Conservation (phyloP, 2,113 vertebrate genomes). For the Tricholaema leucomelas region DNA sequence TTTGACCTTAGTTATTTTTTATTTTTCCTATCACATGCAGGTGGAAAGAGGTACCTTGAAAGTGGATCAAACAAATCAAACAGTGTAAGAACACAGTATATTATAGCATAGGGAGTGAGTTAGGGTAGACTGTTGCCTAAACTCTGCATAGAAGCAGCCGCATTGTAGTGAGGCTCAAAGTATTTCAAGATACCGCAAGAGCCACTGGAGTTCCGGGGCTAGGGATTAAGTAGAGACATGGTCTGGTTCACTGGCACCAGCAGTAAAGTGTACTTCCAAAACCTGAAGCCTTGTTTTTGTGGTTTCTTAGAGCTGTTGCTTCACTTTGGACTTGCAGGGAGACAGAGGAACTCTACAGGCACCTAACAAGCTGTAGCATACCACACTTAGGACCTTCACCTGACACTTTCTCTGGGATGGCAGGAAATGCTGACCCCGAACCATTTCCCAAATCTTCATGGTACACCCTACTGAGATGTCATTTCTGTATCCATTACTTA, state of each 20-base stretch:
- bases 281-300: background rate
- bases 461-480: accelerated
- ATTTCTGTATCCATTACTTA: background rate
- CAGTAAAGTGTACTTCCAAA: background rate
- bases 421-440: background rate
- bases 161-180: background rate
- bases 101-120: background rate
- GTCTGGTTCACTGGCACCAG: background rate
- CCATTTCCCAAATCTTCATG: background rate
- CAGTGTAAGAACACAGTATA: accelerated
- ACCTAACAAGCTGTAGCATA: background rate
- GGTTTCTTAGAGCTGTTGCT: background rate
- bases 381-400: accelerated
- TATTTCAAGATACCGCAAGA: background rate
- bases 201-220: background rate
- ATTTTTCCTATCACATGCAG: accelerated
- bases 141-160: background rate
- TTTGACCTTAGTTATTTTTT: too few species aligned
- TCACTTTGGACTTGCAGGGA: background rate
- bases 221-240: background rate
- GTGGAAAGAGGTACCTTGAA: background rate
- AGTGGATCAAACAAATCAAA: background rate
- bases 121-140: background rate
- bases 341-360: background rate
- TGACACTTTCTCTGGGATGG: accelerated